Base-by-base conservation (phyloP, 2,888 invertebrate genomes). In the Seladonia tumulorum region DNA sequence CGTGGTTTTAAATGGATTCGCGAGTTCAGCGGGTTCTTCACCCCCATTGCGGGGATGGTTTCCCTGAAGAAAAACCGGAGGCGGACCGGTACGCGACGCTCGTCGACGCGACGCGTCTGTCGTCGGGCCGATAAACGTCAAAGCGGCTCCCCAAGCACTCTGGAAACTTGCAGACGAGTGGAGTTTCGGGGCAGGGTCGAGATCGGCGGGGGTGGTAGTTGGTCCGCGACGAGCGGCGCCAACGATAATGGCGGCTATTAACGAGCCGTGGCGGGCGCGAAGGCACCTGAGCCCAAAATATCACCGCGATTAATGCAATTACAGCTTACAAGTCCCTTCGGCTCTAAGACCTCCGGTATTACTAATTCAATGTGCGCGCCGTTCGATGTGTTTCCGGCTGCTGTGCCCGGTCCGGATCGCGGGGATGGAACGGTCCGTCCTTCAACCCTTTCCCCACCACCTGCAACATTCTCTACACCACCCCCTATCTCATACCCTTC, bases 221-320 rank as follows among this genome's bases (percentile, higher is more conserved):
- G 47, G 83, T 87, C 83, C 83, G 82, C 83, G 84, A 78, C 84
- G 81, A 77, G 73, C 70, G 73, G 66, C 80, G 79, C 84, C 80
- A 93, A 93, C 94, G 93, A 94, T 94, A 94, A 94, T 94, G 94
- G 94, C 90, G 89, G 93, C 94, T 94, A 94, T 94, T 94, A 95
- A 94, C 94, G 94, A 93, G 92, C 93, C 90, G 90, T 93, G 90
- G 91, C 93, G 91, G 91, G 90, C 92, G 93, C 92, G 91, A 92
- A 91, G 91, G 91, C 94, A 94, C 94, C 94, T 94, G 94, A 94
- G 94, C 93, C 94, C 94, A 93, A 94, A 93, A 94, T 94, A 94
- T 94, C 94, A 92, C 93, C 94, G 92, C 94, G 94, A 94, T 94
- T 94, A 94, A 94, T 94, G 94, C 94, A 94, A 94, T 94, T 94